phyloP scores from a whole-genome alignment of 1,140 invertebrate genomes.

The Leptinotarsa texana region DNA sequence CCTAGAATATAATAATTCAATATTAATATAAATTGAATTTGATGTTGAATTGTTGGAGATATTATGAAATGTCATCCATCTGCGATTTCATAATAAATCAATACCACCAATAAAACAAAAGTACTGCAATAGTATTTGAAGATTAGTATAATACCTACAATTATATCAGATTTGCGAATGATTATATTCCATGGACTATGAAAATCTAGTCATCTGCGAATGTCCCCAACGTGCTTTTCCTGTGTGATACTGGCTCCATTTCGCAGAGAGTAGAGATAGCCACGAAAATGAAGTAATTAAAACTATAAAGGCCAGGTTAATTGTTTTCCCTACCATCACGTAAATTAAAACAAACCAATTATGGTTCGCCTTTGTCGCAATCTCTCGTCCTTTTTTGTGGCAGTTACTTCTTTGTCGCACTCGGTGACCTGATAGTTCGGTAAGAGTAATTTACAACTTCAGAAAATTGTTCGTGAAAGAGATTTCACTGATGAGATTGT shows the following conservation, averaged over 20 bases:
- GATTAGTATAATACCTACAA: no score
- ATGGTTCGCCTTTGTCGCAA: conserved; percentile 48
- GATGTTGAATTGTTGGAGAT: no score
- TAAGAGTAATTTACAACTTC: conserved; percentile 12
- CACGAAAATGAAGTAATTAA: conserved; percentile 58
- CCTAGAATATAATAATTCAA: no score
- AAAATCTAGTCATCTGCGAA: not conserved
- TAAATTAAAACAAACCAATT: conserved; percentile 58
- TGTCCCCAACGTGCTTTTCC: not conserved
- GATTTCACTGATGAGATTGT: not conserved
- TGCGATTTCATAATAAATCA: no score
- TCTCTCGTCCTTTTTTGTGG: conserved; percentile 30
- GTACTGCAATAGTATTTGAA: no score
- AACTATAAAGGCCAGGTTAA: conserved; percentile 58
- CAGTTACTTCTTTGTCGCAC: conserved; percentile 21
- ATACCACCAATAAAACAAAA: no score
- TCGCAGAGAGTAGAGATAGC: conserved; percentile 46
- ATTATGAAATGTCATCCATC: no score
- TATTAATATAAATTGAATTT: no score
- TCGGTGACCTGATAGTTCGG: conserved; percentile 16
- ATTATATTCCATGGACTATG: not conserved
- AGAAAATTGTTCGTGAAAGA: conserved; percentile 10
- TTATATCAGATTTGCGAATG: no score
- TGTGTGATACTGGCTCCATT: conserved; percentile 48
- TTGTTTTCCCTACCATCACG: conserved; percentile 56